phyloP scores from a whole-genome alignment of 2,113 vertebrate genomes.

The Xenus cinereus region DNA sequence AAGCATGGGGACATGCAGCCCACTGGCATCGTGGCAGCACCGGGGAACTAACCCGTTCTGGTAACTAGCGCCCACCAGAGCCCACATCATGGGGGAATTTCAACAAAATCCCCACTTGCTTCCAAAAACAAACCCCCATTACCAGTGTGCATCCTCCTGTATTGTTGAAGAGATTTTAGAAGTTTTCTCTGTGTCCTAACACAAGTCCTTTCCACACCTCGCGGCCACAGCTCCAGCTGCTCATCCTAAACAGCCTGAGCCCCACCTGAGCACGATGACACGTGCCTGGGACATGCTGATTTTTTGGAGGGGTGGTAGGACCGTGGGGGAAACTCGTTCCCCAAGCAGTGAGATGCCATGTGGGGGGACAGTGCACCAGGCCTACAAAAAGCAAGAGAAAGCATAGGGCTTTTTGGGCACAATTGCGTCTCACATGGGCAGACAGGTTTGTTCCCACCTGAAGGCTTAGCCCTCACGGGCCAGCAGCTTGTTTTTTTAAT shows the following conservation, averaged over 20 bases:
- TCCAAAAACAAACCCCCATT: background rate
- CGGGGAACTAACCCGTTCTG: rapidly evolving
- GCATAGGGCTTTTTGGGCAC: rapidly evolving
- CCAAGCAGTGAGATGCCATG: background rate
- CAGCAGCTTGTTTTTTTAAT: background rate
- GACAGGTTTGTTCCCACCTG: background rate
- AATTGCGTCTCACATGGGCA: rapidly evolving
- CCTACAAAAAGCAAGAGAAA: background rate
- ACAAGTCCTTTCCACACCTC: background rate
- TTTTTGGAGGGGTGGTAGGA: background rate
- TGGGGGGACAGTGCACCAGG: background rate
- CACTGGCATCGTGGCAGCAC: rapidly evolving
- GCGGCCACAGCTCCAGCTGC: background rate
- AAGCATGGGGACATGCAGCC: rapidly evolving
- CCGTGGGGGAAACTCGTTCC: rapidly evolving
- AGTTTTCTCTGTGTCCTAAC: background rate
- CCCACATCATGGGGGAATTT: rapidly evolving
- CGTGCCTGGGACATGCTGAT: rapidly evolving
- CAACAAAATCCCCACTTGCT: background rate
- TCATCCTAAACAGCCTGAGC: background rate
- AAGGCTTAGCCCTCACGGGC: background rate
- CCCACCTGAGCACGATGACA: background rate
- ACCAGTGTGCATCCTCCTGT: background rate
- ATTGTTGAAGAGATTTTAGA: background rate
- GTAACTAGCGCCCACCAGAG: background rate